Percentiles rank a stretch among this genome's conserved stretches.
These are phyloP conservation scores for Drosophila teissieri DNA, from an alignment of 1,140 invertebrate species.

Conservation along the genomic window DNA sequence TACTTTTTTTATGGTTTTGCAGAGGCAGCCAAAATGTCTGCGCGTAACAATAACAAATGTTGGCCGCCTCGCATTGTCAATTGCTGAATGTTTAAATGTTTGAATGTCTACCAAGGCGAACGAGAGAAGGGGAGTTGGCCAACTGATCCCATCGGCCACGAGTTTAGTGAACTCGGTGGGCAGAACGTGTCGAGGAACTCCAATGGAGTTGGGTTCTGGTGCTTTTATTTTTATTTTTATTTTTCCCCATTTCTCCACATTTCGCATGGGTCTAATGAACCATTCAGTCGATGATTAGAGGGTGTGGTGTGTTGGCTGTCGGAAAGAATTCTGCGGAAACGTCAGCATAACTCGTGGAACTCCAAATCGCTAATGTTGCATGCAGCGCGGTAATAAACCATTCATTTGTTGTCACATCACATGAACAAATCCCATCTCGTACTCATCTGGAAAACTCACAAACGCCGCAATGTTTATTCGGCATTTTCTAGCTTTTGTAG, in stretches of 20 bases:
- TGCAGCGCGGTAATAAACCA: constrained; percentile 63
- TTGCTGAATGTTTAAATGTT: constrained; percentile 38
- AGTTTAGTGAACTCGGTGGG: constrained; percentile 41
- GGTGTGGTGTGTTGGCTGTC: neutral
- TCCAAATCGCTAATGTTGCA: constrained; percentile 57
- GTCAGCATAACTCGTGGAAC: constrained; percentile 52
- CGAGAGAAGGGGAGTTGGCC: neutral
- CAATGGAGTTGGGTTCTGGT: constrained; percentile 25
- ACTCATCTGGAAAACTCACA: constrained; percentile 9
- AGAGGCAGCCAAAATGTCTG: constrained; percentile 47
- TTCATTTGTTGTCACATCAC: constrained; percentile 70
- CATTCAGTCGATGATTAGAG: constrained; percentile 49
- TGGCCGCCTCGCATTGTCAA: constrained; percentile 25
- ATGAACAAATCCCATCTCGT: constrained; percentile 39
- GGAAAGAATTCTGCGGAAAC: constrained; percentile 56
- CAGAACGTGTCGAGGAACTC: constrained; percentile 51
- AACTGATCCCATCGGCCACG: constrained; percentile 20
- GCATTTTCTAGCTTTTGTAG: constrained; percentile 32
- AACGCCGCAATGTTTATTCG: constrained; percentile 41
- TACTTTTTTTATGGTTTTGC: constrained; percentile 22
- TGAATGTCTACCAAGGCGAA: constrained; percentile 29
- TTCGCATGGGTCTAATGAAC: constrained; percentile 76
- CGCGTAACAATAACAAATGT: constrained; percentile 42
- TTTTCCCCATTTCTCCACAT: constrained; percentile 55
- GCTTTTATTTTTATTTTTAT: constrained; percentile 37